Evolutionary conservation across 2,113 vertebrate genomes (phyloP).

Genomic region (Ictalurus punctatus): DNA sequence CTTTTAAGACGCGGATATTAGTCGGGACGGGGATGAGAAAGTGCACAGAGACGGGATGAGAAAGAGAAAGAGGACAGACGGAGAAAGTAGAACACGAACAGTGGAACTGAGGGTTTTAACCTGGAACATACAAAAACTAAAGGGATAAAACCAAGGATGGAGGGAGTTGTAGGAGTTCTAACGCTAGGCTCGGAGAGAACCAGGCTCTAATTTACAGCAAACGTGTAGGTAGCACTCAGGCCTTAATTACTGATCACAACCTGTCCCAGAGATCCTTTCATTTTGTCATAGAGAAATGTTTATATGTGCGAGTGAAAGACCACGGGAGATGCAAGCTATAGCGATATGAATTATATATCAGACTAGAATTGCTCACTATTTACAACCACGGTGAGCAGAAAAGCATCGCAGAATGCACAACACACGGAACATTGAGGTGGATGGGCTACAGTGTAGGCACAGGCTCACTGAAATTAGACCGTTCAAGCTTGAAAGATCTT

Average conservation of each 20-base stretch:
- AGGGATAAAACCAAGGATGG: neutral
- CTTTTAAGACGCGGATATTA: neutral
- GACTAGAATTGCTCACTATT: neutral
- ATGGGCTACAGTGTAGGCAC: neutral
- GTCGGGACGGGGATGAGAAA: neutral
- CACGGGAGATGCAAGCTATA: neutral
- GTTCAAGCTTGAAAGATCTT: neutral
- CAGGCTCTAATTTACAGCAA: neutral
- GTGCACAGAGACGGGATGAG: neutral
- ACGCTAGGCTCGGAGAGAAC: neutral
- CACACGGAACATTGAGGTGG: neutral
- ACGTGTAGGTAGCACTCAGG: neutral
- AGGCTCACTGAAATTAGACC: neutral
- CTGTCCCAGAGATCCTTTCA: neutral
- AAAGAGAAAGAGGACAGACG: neutral
- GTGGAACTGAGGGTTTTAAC: neutral
- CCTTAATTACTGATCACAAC: neutral
- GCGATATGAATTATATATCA: neutral
- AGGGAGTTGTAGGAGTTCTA: neutral
- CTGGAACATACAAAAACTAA: neutral
- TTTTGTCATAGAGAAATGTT: neutral
- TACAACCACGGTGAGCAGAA: neutral
- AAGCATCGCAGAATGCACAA: neutral
- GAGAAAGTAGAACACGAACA: neutral
- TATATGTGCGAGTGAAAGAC: neutral